Conservation (phyloP, 2,113 vertebrate species). For the Phodopus roborovskii region DNA sequence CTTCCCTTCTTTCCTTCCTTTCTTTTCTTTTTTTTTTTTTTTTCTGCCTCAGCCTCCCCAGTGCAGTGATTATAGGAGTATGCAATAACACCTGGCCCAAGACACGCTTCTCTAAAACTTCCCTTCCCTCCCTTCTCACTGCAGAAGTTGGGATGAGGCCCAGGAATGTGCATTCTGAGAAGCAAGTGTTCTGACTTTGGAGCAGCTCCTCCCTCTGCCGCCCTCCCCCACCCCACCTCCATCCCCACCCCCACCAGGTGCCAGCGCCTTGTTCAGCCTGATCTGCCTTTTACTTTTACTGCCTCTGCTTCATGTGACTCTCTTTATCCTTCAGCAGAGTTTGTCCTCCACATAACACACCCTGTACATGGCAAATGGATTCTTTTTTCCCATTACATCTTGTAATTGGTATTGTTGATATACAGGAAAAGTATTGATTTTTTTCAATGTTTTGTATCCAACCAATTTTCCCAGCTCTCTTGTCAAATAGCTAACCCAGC, state of each 20-base stretch:
- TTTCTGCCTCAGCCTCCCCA: not conserved
- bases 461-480: constrained; percentile 28
- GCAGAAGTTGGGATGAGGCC: not conserved
- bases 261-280: not conserved
- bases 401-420: constrained; percentile 39
- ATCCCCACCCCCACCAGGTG: not conserved
- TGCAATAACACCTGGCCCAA: not conserved
- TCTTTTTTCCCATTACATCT: constrained; percentile 40
- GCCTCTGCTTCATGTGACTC: not conserved
- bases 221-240: no score
- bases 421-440: constrained; percentile 59
- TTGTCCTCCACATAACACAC: not conserved
- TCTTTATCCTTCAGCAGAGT: not conserved
- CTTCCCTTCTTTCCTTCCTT: no score
- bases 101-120: not conserved
- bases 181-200: not conserved
- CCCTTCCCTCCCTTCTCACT: not conserved
- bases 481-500: constrained; percentile 23
- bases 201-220: not conserved
- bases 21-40: no score
- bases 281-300: not conserved
- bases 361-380: not conserved
- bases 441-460: constrained; percentile 62
- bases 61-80: not conserved
- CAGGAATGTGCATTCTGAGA: not conserved